phyloP scores from a whole-genome alignment of 2,888 invertebrate species.

The Litoditis marina region DNA sequence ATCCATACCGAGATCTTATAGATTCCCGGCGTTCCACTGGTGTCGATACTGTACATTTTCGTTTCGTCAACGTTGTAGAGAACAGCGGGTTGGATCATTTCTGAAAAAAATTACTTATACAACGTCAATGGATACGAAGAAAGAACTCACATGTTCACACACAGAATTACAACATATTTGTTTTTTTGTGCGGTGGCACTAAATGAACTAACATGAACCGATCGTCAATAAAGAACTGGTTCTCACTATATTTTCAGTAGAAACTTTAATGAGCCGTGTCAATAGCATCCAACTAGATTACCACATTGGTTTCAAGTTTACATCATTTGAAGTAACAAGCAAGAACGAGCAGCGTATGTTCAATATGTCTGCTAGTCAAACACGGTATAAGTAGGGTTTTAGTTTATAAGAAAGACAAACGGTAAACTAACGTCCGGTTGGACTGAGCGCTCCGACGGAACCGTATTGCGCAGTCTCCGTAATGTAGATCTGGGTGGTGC shows the following conservation, averaged over 20 bases:
- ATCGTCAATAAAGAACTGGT: too few relatives aligned
- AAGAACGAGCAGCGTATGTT: too few relatives aligned
- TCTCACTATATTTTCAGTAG: too few relatives aligned
- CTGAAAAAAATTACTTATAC: background rate
- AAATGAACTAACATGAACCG: too few relatives aligned
- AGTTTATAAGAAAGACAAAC: too few relatives aligned
- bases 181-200: background rate
- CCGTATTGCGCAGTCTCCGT: constrained; percentile 27
- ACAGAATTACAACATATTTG: background rate
- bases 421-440: constrained; percentile 25
- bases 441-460: constrained; percentile 23
- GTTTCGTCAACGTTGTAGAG: constrained; percentile 20
- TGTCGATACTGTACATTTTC: constrained; percentile 29
- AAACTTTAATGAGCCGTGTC: too few relatives aligned
- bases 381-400: background rate
- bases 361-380: too few relatives aligned
- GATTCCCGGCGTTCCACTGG: constrained; percentile 26
- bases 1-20: constrained; percentile 14
- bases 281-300: too few relatives aligned
- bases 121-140: too few relatives aligned
- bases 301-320: too few relatives aligned
- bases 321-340: too few relatives aligned
- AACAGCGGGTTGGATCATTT: constrained; percentile 3
- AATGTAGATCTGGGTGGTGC: constrained; percentile 37
- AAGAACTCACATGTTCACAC: background rate